phyloP scores from a whole-genome alignment of 2,888 invertebrate genomes.

The Ischnus inquisitorius region DNA sequence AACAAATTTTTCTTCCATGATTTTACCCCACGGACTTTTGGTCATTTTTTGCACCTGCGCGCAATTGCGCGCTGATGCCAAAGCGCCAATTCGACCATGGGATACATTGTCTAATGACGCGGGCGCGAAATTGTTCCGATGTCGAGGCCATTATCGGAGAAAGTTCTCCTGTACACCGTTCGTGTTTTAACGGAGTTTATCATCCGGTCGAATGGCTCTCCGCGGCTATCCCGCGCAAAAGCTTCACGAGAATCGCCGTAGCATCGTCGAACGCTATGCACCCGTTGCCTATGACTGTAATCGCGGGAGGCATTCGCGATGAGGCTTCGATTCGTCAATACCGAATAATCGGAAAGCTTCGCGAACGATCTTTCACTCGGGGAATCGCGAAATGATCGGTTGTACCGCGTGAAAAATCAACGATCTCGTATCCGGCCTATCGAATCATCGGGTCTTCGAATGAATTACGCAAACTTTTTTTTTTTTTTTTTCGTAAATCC shows the following conservation, averaged over 20 bases:
- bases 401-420: conserved; percentile 11
- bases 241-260: background rate
- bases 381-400: conserved; percentile 26
- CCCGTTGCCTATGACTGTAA: conserved; percentile 26
- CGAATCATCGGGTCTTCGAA: conserved; percentile 9
- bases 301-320: conserved; percentile 51
- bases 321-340: background rate
- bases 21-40: background rate
- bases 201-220: conserved; percentile 69
- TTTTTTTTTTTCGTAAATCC: background rate
- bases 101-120: conserved; percentile 54
- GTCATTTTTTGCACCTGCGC: conserved; percentile 11
- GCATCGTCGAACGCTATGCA: conserved; percentile 10
- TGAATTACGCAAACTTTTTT: background rate
- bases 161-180: conserved; percentile 77
- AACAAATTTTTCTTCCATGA: background rate
- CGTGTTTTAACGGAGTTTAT: conserved; percentile 81
- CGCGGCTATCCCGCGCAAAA: conserved; percentile 8
- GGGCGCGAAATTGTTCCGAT: conserved; percentile 76
- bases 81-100: background rate
- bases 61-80: background rate
- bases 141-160: conserved; percentile 81
- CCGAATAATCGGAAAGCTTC: conserved; percentile 42
- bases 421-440: conserved; percentile 1
- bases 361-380: conserved; percentile 14